phyloP scores from a whole-genome alignment of 2,888 invertebrate species.

The Drosophila mimetica region DNA sequence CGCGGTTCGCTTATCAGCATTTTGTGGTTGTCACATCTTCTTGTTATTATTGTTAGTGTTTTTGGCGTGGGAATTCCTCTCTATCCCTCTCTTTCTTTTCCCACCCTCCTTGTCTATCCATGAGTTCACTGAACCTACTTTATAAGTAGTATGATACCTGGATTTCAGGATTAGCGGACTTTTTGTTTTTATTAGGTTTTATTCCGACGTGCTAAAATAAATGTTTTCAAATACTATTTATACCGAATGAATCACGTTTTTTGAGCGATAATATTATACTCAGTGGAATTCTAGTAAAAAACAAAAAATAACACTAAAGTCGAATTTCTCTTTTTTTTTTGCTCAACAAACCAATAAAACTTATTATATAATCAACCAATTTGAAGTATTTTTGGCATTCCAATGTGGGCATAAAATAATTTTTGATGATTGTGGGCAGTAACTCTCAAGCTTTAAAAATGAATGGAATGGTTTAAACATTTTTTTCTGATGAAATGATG shows the following conservation, averaged over 20 bases:
- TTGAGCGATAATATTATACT: background rate
- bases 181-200: background rate
- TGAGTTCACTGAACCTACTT: constrained; percentile 16
- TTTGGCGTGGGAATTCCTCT: constrained; percentile 59
- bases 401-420: too few relatives aligned
- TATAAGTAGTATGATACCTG: background rate
- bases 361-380: too few relatives aligned
- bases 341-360: background rate
- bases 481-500: too few relatives aligned
- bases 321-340: background rate
- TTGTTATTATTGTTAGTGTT: constrained; percentile 25
- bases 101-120: background rate
- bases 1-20: constrained; percentile 58
- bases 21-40: constrained; percentile 47
- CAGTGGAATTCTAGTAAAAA: background rate
- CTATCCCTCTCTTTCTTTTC: constrained; percentile 1
- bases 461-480: too few relatives aligned
- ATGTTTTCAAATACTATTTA: background rate
- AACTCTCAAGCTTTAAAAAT: too few relatives aligned
- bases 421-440: too few relatives aligned
- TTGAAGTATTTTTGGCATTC: too few relatives aligned
- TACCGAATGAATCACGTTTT: background rate
- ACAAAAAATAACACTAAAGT: background rate
- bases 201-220: background rate
- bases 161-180: background rate